Evolutionary conservation across 2,113 vertebrate species (phyloP).

Genomic region (Amphiprion percula): DNA sequence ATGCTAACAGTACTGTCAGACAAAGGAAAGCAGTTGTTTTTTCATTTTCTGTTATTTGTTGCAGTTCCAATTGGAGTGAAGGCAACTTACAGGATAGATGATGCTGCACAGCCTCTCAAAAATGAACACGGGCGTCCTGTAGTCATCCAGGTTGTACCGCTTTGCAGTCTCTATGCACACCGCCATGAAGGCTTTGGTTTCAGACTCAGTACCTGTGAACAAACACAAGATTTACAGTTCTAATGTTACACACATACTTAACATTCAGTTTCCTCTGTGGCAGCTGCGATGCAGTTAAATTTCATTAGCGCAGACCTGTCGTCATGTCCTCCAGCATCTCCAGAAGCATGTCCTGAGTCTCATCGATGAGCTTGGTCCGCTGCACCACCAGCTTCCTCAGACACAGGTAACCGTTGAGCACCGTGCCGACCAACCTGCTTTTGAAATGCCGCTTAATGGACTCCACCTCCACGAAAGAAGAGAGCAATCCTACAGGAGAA

Average conservation of each 20-base stretch:
- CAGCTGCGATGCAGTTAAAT: not conserved
- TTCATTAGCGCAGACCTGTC: constrained; percentile 86
- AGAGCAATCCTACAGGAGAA: constrained; percentile 88
- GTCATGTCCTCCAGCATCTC: constrained; percentile 99
- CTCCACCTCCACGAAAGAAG: constrained; percentile 98
- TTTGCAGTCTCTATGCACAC: constrained; percentile 99
- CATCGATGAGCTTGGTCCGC: constrained; percentile 98
- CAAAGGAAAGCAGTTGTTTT: not conserved
- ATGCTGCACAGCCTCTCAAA: constrained; percentile 99
- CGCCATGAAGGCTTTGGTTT: constrained; percentile 99
- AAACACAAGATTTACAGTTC: constrained; percentile 1
- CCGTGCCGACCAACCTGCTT: constrained; percentile 95
- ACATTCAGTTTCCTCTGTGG: not conserved
- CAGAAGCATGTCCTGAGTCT: constrained; percentile 98
- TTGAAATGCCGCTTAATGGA: constrained; percentile 99
- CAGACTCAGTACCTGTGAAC: constrained; percentile 93
- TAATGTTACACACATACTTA: not conserved
- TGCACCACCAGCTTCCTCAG: constrained; percentile 97
- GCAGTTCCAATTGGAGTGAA: not conserved
- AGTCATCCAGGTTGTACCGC: constrained; percentile 96
- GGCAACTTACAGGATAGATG: constrained; percentile 93
- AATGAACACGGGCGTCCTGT: constrained; percentile 98
- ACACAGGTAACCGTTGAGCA: constrained; percentile 97
- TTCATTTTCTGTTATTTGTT: not conserved
- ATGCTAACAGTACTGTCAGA: not conserved